A percentile compares a stretch with the other conserved stretches of the same genome.
Conservation (phyloP, 2,113 vertebrate species). For the Nestor notabilis region DNA sequence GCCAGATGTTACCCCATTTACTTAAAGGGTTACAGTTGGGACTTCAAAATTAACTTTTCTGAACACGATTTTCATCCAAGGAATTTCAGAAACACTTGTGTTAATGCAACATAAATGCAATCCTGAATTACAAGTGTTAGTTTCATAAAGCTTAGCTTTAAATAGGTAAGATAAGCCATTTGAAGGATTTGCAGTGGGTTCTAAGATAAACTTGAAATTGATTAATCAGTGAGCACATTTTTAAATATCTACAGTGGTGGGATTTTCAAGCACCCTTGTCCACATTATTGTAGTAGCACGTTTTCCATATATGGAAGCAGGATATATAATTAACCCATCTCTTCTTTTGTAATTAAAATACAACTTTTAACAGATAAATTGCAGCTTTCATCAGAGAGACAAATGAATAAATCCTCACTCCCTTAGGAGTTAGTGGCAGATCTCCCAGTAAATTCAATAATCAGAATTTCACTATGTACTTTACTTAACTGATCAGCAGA, state of each 20-base stretch:
- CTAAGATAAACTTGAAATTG: neutral
- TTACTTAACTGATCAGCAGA: slow-evolving; percentile 5
- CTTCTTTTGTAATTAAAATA: neutral
- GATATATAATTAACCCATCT: neutral
- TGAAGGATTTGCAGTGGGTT: neutral
- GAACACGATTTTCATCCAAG: neutral
- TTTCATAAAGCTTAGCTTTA: neutral
- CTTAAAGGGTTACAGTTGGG: neutral
- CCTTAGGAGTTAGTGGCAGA: neutral
- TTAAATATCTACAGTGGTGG: neutral
- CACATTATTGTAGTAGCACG: neutral
- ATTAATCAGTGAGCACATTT: neutral
- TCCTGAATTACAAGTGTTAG: neutral
- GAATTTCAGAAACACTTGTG: neutral
- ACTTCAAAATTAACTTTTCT: neutral
- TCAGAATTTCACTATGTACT: slow-evolving; percentile 16
- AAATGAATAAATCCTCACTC: neutral
- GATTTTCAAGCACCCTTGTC: neutral
- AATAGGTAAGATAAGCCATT: neutral
- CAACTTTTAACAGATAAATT: neutral
- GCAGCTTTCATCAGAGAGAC: neutral
- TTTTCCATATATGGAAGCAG: neutral
- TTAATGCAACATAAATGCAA: neutral
- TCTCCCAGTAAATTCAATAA: neutral
- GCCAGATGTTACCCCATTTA: neutral